A percentile compares a stretch with the other conserved stretches of the same genome.
Evolutionary conservation across 2,888 invertebrate species (phyloP).

Genomic region (Sarcophaga subvicina): DNA sequence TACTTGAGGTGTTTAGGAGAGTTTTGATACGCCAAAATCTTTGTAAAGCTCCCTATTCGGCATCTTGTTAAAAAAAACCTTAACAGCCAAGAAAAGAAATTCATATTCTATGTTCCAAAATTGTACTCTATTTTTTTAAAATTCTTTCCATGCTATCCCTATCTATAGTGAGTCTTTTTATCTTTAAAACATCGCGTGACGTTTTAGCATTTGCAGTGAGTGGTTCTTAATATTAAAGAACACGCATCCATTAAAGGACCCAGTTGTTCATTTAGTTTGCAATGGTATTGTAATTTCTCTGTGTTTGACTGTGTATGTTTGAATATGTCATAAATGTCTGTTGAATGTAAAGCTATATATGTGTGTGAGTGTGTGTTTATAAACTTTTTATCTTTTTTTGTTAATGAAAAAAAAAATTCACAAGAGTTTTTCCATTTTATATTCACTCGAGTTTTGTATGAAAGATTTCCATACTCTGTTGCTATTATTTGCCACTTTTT

Average conservation of each 20-base stretch:
- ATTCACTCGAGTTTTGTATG: not conserved
- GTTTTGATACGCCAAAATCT: too few relatives aligned
- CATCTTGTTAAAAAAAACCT: too few relatives aligned
- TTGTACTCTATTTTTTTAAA: too few relatives aligned
- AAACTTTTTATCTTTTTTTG: not conserved
- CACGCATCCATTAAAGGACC: constrained; percentile 55
- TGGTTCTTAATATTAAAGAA: constrained; percentile 15
- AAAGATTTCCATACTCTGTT: not conserved
- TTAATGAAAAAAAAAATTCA: not conserved
- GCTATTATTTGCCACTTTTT: constrained; percentile 1
- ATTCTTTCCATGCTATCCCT: too few relatives aligned
- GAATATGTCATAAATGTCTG: not conserved
- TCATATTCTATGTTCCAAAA: too few relatives aligned
- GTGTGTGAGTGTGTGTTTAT: not conserved
- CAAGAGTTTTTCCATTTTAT: not conserved
- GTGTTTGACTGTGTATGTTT: not conserved
- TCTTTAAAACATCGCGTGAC: constrained; percentile 67
- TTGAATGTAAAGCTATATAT: not conserved
- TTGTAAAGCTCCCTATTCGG: too few relatives aligned
- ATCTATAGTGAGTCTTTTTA: not conserved
- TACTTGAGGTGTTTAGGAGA: too few relatives aligned
- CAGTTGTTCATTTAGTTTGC: constrained; percentile 41
- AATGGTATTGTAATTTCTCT: not conserved
- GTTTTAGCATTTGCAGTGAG: constrained; percentile 51
- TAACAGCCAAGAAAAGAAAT: too few relatives aligned